These are phyloP conservation scores for Atlantisia rogersi DNA, from an alignment of 2,113 vertebrate genomes.

Conservation along the genomic window DNA sequence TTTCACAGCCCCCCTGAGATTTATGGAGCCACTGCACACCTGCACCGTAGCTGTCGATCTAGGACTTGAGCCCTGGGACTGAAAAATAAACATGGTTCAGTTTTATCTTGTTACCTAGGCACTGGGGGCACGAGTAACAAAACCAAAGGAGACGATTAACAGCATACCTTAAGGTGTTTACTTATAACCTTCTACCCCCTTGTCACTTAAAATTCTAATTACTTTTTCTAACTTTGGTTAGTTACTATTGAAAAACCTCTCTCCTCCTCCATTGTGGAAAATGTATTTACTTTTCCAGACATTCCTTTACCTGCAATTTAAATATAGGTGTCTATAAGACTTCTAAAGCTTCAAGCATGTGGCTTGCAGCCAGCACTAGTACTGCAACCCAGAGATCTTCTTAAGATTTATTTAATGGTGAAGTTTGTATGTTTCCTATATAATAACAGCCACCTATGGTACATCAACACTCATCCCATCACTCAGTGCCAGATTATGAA, in stretches of 20 bases:
- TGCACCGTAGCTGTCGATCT: constrained; percentile 80
- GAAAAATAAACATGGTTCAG: constrained; percentile 39
- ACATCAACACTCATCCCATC: not conserved
- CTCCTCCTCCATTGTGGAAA: not conserved
- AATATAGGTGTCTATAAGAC: not conserved
- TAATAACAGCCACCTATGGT: not conserved
- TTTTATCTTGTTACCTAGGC: not conserved
- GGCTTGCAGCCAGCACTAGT: not conserved
- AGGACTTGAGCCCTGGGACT: constrained; percentile 62
- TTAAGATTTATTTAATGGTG: not conserved
- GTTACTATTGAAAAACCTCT: not conserved
- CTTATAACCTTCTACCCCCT: not conserved
- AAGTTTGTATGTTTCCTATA: not conserved
- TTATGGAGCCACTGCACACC: constrained; percentile 82
- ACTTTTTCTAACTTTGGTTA: not conserved
- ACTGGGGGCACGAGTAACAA: not conserved
- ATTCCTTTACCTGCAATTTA: not conserved
- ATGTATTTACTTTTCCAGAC: not conserved
- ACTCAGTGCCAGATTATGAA: not conserved
- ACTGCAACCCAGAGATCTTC: not conserved
- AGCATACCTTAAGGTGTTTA: not conserved
- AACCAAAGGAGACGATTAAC: not conserved
- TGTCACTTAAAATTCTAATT: fast-evolving
- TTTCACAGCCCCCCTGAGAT: constrained; percentile 83
- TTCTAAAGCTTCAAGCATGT: not conserved